Percentiles rank a stretch among this genome's conserved stretches.
Conservation (phyloP, 2,888 invertebrate species). For the Lomographa bimaculata region DNA sequence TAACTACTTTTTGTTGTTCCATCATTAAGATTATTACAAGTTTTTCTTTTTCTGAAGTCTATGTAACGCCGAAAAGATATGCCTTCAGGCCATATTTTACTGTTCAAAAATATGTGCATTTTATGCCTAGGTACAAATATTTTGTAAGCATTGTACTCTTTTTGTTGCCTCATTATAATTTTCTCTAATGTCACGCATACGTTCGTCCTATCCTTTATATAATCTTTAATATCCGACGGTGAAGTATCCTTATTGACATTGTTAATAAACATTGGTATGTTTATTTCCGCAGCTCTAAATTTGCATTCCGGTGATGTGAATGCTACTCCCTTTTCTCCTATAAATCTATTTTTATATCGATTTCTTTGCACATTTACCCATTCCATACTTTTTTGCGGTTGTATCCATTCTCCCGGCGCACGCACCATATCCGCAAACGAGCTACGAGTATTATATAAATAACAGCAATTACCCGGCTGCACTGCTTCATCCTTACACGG, state of each 20-base stretch:
- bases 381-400: too few relatives aligned
- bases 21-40: too few relatives aligned
- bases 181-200: neutral
- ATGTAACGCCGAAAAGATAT: neutral
- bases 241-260: neutral
- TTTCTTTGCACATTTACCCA: too few relatives aligned
- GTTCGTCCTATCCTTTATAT: neutral
- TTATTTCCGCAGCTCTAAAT: slow-evolving; percentile 1
- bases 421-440: too few relatives aligned
- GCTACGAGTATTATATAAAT: too few relatives aligned
- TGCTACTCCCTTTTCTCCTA: neutral
- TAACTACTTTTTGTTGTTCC: too few relatives aligned
- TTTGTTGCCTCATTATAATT: neutral
- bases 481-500: too few relatives aligned
- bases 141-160: slow-evolving; percentile 1
- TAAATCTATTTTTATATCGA: neutral
- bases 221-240: neutral
- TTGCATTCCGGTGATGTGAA: neutral
- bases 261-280: neutral
- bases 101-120: too few relatives aligned
- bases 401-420: too few relatives aligned
- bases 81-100: neutral
- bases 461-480: too few relatives aligned
- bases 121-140: slow-evolving; percentile 1
- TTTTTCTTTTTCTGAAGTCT: too few relatives aligned